Evolutionary conservation across 2,888 invertebrate genomes (phyloP), one percentile per base, ranked within the genome.

Genomic region (Orthonychiurus folsomi): DNA sequence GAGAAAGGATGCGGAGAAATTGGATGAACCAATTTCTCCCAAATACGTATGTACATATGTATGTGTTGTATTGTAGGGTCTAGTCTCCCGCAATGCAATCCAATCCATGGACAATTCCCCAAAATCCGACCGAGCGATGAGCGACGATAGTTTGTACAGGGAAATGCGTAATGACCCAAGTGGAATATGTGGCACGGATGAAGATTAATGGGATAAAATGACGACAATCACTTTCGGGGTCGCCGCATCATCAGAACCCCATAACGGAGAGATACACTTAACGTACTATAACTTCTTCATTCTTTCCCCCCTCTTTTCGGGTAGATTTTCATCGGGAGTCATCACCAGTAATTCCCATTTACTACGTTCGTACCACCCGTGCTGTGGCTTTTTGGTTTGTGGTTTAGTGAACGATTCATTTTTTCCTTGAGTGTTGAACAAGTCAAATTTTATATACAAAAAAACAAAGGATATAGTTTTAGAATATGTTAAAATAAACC

Each of bases 131-230:
- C 37, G 37, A 37, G 37, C 5, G n/a, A n/a, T n/a, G 37, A 37
- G 37, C 15, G 37, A 37, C 9, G 37, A 5, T 9, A 37, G 37
- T n/a, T n/a, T n/a, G n/a, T n/a, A 15, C 37, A 37, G 37, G 15
- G 37, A 37, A 37, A 37, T 37, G 37, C 67, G 72, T 72, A 72
- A 72, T 72, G 72, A 72, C 60, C 67, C 70, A 68, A 66, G 69
- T 68, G 69, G 72, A 69, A 70, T 69, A 68, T 68, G 68, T 70
- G 72, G 72, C 70, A 72, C 66, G 63, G 69, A 72, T 72, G 72
- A 72, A 72, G 72, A 72, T 72, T 70, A 70, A 72, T 72, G 70
- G 66, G 63, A 63, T 59, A 67, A 55, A 63, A 63, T 66, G 63
- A 67, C 56, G 60, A 63, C 65, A 64, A 60, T 63, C 60, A 47